Conservation (phyloP, 2,888 invertebrate species). For the Isoperla grammatica region DNA sequence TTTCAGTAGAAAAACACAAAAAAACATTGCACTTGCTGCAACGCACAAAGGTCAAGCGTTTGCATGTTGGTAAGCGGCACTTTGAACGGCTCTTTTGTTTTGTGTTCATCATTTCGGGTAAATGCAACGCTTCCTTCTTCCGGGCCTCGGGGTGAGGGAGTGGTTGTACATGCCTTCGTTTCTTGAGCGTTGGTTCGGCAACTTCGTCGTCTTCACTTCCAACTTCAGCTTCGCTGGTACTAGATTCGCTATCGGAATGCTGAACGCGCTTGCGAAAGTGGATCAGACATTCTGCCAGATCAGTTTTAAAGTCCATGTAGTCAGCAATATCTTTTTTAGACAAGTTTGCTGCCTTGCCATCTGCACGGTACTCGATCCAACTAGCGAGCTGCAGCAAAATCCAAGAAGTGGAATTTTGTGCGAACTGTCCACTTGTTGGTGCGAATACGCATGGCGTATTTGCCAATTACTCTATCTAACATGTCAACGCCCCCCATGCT, state of each 20-base stretch:
- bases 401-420: conserved; percentile 26
- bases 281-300: conserved; percentile 16
- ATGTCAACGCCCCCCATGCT: conserved; percentile 29
- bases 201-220: conserved; percentile 7
- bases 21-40: conserved; percentile 14
- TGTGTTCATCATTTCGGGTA: conserved; percentile 16
- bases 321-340: conserved; percentile 13
- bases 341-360: conserved; percentile 1
- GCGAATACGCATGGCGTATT: conserved; percentile 11
- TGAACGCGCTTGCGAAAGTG: neutral
- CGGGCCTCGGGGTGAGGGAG: too few species aligned
- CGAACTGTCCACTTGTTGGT: conserved; percentile 28
- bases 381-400: conserved; percentile 23
- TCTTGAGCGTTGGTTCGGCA: neutral
- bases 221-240: neutral
- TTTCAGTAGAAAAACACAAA: conserved; percentile 13
- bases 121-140: neutral
- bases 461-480: conserved; percentile 22
- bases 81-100: conserved; percentile 17
- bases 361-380: conserved; percentile 24
- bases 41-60: conserved; percentile 14
- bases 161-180: too few species aligned
- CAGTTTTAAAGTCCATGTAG: conserved; percentile 10
- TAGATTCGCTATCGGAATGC: neutral
- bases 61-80: conserved; percentile 6